Base-by-base conservation (phyloP, 2,113 vertebrate species). In the Elgaria multicarinata region DNA sequence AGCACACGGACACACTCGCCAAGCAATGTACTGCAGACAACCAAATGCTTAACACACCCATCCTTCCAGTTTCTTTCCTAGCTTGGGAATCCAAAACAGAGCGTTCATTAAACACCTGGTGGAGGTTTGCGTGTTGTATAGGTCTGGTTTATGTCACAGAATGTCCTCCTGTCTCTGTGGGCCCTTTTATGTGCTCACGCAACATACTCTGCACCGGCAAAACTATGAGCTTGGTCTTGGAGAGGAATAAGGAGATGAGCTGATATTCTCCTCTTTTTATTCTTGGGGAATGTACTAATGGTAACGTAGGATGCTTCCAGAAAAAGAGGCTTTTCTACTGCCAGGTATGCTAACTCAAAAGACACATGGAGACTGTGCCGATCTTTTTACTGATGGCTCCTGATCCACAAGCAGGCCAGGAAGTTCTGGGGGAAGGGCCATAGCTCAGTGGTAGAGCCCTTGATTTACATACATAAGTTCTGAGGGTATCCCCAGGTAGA, bases 81-180 rank as follows among this genome's bases (percentile, higher is more conserved):
- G 18, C 33, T 71, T 44, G 46, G 28, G 28, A 16, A 79, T 18
- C 28, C 4, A 33, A 50, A 62, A 62, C 58, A 62, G 58, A 62
- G 20, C 4, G 28, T 78, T 28, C 31, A 31, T 78, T 50, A 6
- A 46, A 58, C 22, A 64, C 12, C 44, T 72, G 46, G 83, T 22
- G 42, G 62, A 8, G 39, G 31, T 2, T 83, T 84, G 26, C 28
- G 16, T 33, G 14, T 33, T 62, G 50, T 75, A 28, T 42, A 31
- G n/a, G 36, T 75, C 69, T 75, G 84, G 71, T 75, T 75, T 74
- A 55, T 20, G 22, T 42, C 50, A 86, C 50, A 75, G 26, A 85
- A 86, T 78, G 88, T 44, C 36, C 90, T 84, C 82, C 72, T 64
- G 36, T 89, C 87, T 72, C n/a, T 66, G 22, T 2, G 5, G 7